phyloP scores from a whole-genome alignment of 2,113 vertebrate species.

The Hylia prasina region DNA sequence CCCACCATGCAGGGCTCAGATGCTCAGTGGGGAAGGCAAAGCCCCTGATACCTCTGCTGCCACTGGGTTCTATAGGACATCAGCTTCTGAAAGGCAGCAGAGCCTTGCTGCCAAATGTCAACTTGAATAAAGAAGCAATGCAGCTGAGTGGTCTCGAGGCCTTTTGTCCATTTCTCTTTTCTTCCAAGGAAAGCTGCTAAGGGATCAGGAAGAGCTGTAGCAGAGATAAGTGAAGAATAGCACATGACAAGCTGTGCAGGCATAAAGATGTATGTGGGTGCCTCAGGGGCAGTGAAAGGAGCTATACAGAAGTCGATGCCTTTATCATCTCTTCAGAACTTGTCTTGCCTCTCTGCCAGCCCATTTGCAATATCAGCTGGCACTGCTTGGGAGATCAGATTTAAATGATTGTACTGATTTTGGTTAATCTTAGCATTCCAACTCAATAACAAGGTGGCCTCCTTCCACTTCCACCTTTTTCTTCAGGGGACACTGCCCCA shows the following conservation, averaged over 20 bases:
- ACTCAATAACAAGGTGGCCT: background rate
- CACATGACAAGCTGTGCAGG: slow-evolving; percentile 34
- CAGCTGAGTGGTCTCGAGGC: background rate
- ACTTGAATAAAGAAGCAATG: slow-evolving; percentile 29
- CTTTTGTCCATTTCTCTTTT: slow-evolving; percentile 50
- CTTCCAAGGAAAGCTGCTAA: background rate
- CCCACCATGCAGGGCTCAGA: background rate
- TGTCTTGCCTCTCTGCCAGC: background rate
- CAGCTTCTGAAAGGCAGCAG: slow-evolving; percentile 18
- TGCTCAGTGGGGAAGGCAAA: background rate
- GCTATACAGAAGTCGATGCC: background rate
- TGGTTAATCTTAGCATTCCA: background rate
- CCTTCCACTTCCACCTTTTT: background rate
- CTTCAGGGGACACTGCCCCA: background rate
- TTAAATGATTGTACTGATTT: background rate
- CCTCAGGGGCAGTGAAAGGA: background rate
- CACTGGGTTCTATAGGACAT: background rate
- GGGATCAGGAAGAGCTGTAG: slow-evolving; percentile 27
- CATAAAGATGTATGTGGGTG: background rate
- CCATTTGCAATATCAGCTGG: background rate
- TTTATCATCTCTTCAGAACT: slow-evolving; percentile 3
- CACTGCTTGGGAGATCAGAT: background rate
- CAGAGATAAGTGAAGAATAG: slow-evolving; percentile 40
- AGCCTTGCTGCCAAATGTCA: slow-evolving; percentile 39
- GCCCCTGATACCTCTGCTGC: background rate